A percentile compares a stretch with the other conserved stretches of the same genome.
Conservation (phyloP, 2,113 vertebrate species). For the Epinephelus cyanopodus region DNA sequence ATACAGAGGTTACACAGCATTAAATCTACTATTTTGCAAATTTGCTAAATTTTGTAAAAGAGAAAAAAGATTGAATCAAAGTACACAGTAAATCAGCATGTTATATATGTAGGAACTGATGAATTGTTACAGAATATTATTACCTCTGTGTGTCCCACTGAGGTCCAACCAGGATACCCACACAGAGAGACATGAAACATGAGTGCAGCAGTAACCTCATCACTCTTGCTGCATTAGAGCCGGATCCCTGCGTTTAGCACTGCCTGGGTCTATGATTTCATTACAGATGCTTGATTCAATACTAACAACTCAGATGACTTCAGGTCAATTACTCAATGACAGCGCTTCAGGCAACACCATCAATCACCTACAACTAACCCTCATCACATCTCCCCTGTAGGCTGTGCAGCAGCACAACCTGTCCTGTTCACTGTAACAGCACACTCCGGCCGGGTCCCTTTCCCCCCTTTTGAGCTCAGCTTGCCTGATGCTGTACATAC, state of each 20-base stretch:
- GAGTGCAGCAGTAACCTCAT: conserved; percentile 47
- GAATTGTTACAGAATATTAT: not conserved
- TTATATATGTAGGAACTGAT: not conserved
- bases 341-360: conserved; percentile 60
- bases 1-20: not conserved
- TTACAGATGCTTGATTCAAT: conserved; percentile 71
- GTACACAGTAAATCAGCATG: not conserved
- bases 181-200: conserved; percentile 26
- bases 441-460: not conserved
- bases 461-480: conserved; percentile 8
- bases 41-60: too few relatives aligned
- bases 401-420: not conserved
- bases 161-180: not conserved
- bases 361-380: conserved; percentile 60
- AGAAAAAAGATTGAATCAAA: not conserved
- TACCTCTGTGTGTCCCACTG: not conserved
- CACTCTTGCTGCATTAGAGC: conserved; percentile 47
- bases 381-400: conserved; percentile 44
- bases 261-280: conserved; percentile 63
- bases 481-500: conserved; percentile 25
- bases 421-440: conserved; percentile 24
- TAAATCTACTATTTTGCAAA: not conserved
- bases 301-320: conserved; percentile 63
- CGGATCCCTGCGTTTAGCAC: conserved; percentile 51
- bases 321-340: conserved; percentile 69